phyloP scores from a whole-genome alignment of 2,797 vertebrate species.

The Tapera naevia region DNA sequence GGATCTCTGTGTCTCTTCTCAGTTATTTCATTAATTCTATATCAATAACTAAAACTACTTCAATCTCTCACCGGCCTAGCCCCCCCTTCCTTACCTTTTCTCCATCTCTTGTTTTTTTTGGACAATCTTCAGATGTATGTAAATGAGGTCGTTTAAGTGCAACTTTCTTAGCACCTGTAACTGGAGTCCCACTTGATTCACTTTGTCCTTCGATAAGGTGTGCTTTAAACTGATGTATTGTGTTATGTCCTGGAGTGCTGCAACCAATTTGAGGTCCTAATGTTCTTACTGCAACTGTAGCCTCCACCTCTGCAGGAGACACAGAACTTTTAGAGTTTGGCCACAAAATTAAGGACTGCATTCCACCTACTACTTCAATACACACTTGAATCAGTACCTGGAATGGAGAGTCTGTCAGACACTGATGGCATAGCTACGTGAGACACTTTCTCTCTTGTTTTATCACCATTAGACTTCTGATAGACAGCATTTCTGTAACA shows the following conservation, averaged over 20 bases:
- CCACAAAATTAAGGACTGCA: neutral
- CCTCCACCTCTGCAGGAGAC: slow-evolving; percentile 72
- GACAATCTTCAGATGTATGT: slow-evolving; percentile 80
- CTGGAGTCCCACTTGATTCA: slow-evolving; percentile 61
- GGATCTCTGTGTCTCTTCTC: neutral
- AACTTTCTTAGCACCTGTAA: slow-evolving; percentile 72
- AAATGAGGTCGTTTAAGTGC: slow-evolving; percentile 83
- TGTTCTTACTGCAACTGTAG: slow-evolving; percentile 63
- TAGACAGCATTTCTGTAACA: slow-evolving; percentile 63
- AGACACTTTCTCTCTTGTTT: slow-evolving; percentile 45
- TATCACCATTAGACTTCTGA: slow-evolving; percentile 10
- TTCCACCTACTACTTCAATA: slow-evolving; percentile 29
- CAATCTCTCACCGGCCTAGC: neutral
- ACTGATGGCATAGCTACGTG: slow-evolving; percentile 22
- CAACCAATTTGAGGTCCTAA: slow-evolving; percentile 65
- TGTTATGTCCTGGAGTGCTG: slow-evolving; percentile 78
- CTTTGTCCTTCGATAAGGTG: slow-evolving; percentile 53
- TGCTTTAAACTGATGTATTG: slow-evolving; percentile 66
- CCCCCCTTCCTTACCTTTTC: slow-evolving; percentile 79
- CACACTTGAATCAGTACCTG: slow-evolving; percentile 83
- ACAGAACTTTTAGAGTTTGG: slow-evolving; percentile 14
- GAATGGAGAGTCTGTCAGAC: slow-evolving; percentile 78
- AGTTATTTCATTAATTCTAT: neutral
- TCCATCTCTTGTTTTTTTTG: slow-evolving; percentile 84
- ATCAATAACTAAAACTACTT: neutral